Percentiles rank a stretch among this genome's conserved stretches.
Conservation (phyloP, 2,797 vertebrate species). For the Chelonia mydas region DNA sequence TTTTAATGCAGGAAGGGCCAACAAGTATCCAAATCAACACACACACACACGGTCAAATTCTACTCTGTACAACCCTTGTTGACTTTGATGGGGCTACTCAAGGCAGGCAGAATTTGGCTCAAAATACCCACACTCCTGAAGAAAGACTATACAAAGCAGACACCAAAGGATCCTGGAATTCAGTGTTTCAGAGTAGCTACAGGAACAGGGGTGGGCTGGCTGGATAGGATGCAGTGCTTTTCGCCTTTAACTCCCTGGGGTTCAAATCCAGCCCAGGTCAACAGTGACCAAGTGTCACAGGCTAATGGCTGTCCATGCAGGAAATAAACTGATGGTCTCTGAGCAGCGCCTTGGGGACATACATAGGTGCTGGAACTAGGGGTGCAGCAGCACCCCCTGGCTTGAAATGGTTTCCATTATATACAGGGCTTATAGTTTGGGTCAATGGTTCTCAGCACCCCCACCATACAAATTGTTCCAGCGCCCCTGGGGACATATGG, state of each 20-base stretch:
- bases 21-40: background rate
- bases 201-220: background rate
- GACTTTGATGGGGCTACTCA: background rate
- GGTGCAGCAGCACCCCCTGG: too few species aligned
- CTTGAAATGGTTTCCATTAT: too few species aligned
- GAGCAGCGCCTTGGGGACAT: background rate
- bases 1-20: fast-evolving
- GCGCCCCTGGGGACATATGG: background rate
- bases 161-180: background rate
- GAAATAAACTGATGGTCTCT: background rate
- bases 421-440: too few species aligned
- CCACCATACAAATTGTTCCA: too few species aligned
- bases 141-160: background rate
- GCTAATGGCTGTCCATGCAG: background rate
- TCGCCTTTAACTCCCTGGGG: background rate
- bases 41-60: background rate
- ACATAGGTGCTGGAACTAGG: too few species aligned
- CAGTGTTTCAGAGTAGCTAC: background rate
- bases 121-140: background rate
- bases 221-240: background rate
- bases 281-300: background rate
- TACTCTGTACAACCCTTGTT: background rate
- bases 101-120: background rate
- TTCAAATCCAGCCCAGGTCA: background rate
- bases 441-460: too few species aligned